Evolutionary conservation across 1,140 invertebrate species (phyloP).

Genomic region (Phthorimaea operculella): DNA sequence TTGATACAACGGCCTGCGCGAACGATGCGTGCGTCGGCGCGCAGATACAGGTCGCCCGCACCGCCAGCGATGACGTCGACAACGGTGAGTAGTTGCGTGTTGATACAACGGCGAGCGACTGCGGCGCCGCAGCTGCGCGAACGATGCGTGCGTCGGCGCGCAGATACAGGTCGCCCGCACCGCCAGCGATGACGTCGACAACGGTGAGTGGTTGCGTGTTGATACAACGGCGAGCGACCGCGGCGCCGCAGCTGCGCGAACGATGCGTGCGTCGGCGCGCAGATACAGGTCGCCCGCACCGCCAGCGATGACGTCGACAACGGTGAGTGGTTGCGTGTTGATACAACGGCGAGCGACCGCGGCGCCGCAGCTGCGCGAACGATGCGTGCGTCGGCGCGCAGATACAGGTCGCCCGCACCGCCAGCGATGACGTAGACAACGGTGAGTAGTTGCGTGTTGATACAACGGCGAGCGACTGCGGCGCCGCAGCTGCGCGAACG

Average conservation of each 20-base stretch:
- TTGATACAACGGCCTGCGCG: too few species aligned
- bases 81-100: too few species aligned
- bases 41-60: conserved; percentile 73
- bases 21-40: conserved; percentile 77
- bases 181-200: too few species aligned
- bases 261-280: conserved; percentile 76
- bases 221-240: too few species aligned
- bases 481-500: too few species aligned
- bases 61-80: conserved; percentile 62
- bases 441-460: too few species aligned
- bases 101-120: conserved; percentile 73
- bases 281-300: conserved; percentile 74
- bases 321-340: too few species aligned
- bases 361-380: conserved; percentile 69
- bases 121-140: conserved; percentile 69
- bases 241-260: too few species aligned
- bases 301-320: conserved; percentile 62
- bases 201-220: too few species aligned
- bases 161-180: conserved; percentile 75
- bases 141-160: conserved; percentile 74
- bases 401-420: conserved; percentile 74
- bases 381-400: conserved; percentile 75
- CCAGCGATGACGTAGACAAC: too few species aligned
- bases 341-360: conserved; percentile 72
- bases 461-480: too few species aligned